A percentile compares a stretch with the other conserved stretches of the same genome.
Evolutionary conservation across 2,888 invertebrate species (phyloP).

Genomic region (Smittia sp.): DNA sequence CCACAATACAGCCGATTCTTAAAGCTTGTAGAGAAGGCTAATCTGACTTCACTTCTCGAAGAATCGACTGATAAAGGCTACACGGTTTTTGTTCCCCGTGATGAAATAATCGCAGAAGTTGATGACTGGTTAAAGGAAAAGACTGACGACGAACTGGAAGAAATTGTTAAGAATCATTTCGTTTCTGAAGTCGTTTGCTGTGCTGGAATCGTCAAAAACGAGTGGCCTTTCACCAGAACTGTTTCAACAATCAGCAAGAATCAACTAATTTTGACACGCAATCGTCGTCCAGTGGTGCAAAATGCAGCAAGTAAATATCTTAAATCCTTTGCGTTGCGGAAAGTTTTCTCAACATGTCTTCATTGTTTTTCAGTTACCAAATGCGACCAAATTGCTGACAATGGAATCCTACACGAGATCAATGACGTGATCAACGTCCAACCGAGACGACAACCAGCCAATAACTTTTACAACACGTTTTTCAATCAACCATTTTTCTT

Average conservation of each 20-base stretch:
- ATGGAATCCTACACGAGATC: conserved; percentile 53
- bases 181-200: conserved; percentile 51
- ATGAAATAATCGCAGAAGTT: conserved; percentile 52
- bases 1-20: conserved; percentile 52
- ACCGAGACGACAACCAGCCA: background rate
- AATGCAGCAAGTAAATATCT: no score
- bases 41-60: conserved; percentile 49
- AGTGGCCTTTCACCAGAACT: conserved; percentile 53
- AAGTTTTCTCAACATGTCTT: no score
- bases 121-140: conserved; percentile 46
- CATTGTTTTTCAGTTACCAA: no score
- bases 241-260: conserved; percentile 51
- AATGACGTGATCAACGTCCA: conserved; percentile 50
- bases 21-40: conserved; percentile 49
- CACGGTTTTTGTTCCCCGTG: conserved; percentile 52
- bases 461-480: conserved; percentile 1
- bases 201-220: conserved; percentile 52
- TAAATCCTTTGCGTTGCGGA: no score
- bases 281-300: conserved; percentile 53
- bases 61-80: conserved; percentile 48
- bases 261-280: conserved; percentile 51
- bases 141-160: conserved; percentile 46
- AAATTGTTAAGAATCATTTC: conserved; percentile 51
- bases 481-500: conserved; percentile 26
- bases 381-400: conserved; percentile 51